Evolutionary conservation across 2,888 invertebrate species (phyloP), one percentile per base, ranked within the genome.

Genomic region (Tetanocera ferruginea): DNA sequence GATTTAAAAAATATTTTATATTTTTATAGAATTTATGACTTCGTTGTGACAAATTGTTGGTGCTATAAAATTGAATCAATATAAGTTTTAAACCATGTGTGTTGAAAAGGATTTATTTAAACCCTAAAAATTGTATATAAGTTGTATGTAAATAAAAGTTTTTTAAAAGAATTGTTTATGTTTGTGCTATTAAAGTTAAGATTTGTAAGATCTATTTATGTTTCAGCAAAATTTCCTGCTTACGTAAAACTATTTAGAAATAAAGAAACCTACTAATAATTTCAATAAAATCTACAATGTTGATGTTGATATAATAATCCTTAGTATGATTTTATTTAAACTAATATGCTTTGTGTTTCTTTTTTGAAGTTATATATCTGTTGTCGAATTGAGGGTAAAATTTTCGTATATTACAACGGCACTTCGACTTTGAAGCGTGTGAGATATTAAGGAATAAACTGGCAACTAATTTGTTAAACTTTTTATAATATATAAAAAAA

Each of bases 101-200:
- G 55, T 60, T 72, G 11, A 14, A 23, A 11, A 37, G 19, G 55
- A 9, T 55, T 9, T 23, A 31, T 69, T 19, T 17, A 49, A 51
- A 75, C 75, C 17, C 49, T 64, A 23, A 43, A 62, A 74, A 64
- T 60, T 43, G 31, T 51, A 64, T 64, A 52, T 51, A 23, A 60
- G 49, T 67, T 71, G 19, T 17, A 49, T 64, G 74, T 74, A 74
- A 17, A 74, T 60, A 60, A 57, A 55, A 28, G 43, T n/a, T 31
- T 23, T 28, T 52, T 43, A 49, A 74, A 74, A 64, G 62, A 74
- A 25, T 74, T 74, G 75, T 75, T 67, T 67, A 67, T 67, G 75
- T 75, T 69, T 75, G 75, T 75, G 75, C 75, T 75, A 75, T 55
- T 75, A 67, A 34, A 23, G 34, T 75, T 75, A 75, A 75, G 75